phyloP scores from a whole-genome alignment of 2,888 invertebrate species.

The Pheosia gnoma region DNA sequence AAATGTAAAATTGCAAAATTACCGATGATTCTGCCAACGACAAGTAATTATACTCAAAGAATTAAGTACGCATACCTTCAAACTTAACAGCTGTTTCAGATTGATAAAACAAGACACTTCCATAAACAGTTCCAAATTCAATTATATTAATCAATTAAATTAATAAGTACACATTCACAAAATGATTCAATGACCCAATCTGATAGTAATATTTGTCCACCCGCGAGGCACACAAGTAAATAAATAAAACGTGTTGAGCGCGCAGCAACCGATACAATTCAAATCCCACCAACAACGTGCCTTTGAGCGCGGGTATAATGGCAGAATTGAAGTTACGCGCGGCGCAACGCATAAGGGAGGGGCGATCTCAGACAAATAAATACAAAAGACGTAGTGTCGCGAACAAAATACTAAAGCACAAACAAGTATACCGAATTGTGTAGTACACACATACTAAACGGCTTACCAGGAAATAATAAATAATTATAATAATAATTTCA shows the following conservation, averaged over 20 bases:
- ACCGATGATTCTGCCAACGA: no score
- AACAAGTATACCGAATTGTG: no score
- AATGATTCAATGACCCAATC: not conserved
- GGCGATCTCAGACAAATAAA: constrained; percentile 10
- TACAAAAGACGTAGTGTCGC: no score
- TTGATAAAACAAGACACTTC: not conserved
- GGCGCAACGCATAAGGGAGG: constrained; percentile 6
- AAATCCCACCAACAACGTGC: constrained; percentile 35
- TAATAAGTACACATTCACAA: not conserved
- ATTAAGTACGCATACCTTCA: not conserved
- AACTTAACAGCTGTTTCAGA: not conserved
- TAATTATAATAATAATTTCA: no score
- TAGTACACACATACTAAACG: no score
- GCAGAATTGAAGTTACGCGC: constrained; percentile 28
- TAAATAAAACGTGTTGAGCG: constrained; percentile 15
- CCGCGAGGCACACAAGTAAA: not conserved
- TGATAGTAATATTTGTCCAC: not conserved
- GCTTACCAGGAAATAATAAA: no score
- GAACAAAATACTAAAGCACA: no score
- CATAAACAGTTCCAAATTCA: not conserved
- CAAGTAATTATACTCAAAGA: no score
- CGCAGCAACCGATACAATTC: constrained; percentile 29
- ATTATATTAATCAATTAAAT: not conserved
- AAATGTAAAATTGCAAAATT: no score
- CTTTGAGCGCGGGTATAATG: constrained; percentile 34